These are phyloP conservation scores for Nannoperca australis DNA, from an alignment of 2,797 vertebrate genomes.

Conservation along the genomic window DNA sequence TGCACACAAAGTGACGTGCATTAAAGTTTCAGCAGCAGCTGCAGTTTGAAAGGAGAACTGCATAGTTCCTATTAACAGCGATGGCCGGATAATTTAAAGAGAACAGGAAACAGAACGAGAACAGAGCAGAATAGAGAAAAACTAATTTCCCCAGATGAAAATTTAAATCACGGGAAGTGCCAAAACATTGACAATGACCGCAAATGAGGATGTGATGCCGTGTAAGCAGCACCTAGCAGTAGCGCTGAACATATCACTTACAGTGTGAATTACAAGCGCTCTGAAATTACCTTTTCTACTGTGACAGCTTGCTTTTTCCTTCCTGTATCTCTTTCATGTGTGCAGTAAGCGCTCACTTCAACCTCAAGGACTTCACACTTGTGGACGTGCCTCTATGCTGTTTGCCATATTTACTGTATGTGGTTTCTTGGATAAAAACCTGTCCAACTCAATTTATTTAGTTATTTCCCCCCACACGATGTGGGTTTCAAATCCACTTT, in stretches of 20 bases:
- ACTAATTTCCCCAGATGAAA: not conserved
- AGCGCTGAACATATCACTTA: not conserved
- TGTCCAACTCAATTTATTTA: not conserved
- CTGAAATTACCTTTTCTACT: conserved; percentile 12
- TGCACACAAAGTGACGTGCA: conserved; percentile 16
- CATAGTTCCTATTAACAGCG: not conserved
- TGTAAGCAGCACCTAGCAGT: not conserved
- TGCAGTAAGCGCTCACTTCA: not conserved
- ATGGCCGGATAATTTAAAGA: conserved; percentile 16
- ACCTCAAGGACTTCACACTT: not conserved
- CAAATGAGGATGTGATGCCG: conserved; percentile 1
- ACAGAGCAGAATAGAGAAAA: not conserved
- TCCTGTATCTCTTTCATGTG: not conserved
- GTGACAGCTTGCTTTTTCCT: not conserved
- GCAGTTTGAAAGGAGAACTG: conserved; percentile 16
- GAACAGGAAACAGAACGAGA: not conserved
- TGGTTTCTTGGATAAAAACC: not conserved
- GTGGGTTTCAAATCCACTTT: not conserved
- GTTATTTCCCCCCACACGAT: not conserved
- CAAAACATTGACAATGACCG: not conserved
- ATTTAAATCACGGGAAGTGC: not conserved
- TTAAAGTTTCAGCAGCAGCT: conserved; percentile 45
- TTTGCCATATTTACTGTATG: not conserved
- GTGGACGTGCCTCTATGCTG: not conserved
- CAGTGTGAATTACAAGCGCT: conserved; percentile 18